phyloP scores from a whole-genome alignment of 2,797 vertebrate species.

The Limnodromus scolopaceus region DNA sequence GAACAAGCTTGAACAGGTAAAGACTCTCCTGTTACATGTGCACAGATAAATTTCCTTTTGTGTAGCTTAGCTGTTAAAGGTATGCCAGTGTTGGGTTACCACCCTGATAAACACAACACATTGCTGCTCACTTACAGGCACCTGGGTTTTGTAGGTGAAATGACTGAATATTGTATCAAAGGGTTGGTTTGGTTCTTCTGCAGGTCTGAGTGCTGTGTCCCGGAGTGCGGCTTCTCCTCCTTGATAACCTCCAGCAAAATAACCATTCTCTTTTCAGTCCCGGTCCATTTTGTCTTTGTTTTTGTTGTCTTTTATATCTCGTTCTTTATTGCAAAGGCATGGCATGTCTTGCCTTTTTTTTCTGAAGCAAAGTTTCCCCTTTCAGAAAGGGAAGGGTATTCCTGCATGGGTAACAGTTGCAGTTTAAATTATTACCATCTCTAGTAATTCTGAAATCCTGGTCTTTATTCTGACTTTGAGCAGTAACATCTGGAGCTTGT shows the following conservation, averaged over 20 bases:
- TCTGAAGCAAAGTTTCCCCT: neutral
- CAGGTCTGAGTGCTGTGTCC: neutral
- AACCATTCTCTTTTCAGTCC: neutral
- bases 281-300: neutral
- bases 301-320: neutral
- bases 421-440: neutral
- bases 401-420: neutral
- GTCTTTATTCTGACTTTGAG: neutral
- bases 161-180: neutral
- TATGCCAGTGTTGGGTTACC: neutral
- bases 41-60: constrained; percentile 6
- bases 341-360: neutral
- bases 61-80: neutral
- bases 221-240: neutral
- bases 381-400: neutral
- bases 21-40: neutral
- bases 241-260: neutral
- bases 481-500: neutral
- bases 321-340: neutral
- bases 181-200: neutral
- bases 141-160: neutral
- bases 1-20: constrained; percentile 20
- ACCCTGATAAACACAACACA: neutral
- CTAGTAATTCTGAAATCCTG: neutral
- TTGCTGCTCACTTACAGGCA: neutral